Evolutionary conservation across 2,797 vertebrate genomes (phyloP).

Genomic region (Gallinago stenura): DNA sequence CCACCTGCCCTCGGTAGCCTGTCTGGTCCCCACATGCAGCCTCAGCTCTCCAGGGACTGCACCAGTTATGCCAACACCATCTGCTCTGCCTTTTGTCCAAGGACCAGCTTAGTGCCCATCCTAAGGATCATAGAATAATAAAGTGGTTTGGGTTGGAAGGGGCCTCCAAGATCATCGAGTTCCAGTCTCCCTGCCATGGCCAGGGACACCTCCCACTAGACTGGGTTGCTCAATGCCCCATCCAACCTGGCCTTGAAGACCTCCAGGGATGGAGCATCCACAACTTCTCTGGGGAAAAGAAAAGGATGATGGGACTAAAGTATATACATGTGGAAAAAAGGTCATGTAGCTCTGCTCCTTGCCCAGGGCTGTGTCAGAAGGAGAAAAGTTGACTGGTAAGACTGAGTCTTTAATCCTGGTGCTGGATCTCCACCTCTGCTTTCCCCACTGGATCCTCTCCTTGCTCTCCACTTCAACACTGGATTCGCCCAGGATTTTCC

Average conservation of each 20-base stretch:
- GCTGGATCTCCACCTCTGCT: neutral
- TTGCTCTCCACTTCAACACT: neutral
- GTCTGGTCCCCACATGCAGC: rapidly evolving
- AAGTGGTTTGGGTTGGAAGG: no score
- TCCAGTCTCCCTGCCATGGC: no score
- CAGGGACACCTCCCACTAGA: no score
- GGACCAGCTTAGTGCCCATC: neutral
- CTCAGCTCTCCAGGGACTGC: neutral
- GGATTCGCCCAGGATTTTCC: neutral
- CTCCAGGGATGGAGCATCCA: no score
- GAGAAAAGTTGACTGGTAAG: neutral
- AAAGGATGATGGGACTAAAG: neutral
- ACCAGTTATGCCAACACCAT: neutral
- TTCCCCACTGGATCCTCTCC: neutral
- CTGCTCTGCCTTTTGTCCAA: neutral
- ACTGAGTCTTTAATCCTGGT: neutral
- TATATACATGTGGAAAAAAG: neutral
- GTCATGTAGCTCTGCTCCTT: neutral
- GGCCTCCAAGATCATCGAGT: no score
- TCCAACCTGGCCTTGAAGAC: no score
- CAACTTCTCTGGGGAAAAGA: no score
- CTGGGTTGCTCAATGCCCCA: no score
- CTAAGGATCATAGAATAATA: neutral
- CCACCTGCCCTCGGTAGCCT: neutral
- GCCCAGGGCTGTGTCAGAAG: neutral